phyloP scores from a whole-genome alignment of 2,888 invertebrate species.

The Hirtodrosophila alboralis region DNA sequence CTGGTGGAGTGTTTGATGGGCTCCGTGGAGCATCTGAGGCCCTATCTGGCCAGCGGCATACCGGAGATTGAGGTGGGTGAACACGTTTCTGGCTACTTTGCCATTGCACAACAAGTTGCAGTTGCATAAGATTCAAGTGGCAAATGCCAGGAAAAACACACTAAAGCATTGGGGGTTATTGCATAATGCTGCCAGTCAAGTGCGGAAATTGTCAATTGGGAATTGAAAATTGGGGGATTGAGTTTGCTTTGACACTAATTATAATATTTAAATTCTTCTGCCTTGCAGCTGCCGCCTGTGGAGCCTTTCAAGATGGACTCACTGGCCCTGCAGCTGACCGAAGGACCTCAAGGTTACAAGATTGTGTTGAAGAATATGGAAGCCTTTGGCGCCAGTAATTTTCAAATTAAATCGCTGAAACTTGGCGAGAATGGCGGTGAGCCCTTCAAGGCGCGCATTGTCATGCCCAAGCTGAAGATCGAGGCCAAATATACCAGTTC shows the following conservation, averaged over 20 bases:
- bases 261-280: not conserved
- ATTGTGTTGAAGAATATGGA: conserved; percentile 86
- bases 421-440: conserved; percentile 86
- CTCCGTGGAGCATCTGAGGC: conserved; percentile 86
- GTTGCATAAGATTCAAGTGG: conserved; percentile 57
- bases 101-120: conserved; percentile 49
- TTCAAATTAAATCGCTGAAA: conserved; percentile 86
- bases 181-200: conserved; percentile 38
- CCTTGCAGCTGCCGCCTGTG: conserved; percentile 86
- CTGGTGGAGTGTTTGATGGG: conserved; percentile 86
- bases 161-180: conserved; percentile 40
- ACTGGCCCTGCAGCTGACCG: conserved; percentile 86
- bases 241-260: conserved; percentile 3
- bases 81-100: conserved; percentile 6
- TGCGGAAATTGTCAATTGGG: conserved; percentile 41
- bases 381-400: conserved; percentile 88
- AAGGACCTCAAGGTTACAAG: conserved; percentile 86
- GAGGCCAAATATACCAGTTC: conserved; percentile 88
- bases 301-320: conserved; percentile 88
- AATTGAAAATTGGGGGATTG: not conserved
- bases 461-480: conserved; percentile 88
- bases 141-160: conserved; percentile 28
- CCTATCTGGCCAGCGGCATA: conserved; percentile 87
- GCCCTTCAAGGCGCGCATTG: conserved; percentile 87
- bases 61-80: conserved; percentile 86